A percentile compares a stretch with the other conserved stretches of the same genome.
Conservation (phyloP, 2,888 invertebrate genomes). For the Tetramorium bicarinatum region DNA sequence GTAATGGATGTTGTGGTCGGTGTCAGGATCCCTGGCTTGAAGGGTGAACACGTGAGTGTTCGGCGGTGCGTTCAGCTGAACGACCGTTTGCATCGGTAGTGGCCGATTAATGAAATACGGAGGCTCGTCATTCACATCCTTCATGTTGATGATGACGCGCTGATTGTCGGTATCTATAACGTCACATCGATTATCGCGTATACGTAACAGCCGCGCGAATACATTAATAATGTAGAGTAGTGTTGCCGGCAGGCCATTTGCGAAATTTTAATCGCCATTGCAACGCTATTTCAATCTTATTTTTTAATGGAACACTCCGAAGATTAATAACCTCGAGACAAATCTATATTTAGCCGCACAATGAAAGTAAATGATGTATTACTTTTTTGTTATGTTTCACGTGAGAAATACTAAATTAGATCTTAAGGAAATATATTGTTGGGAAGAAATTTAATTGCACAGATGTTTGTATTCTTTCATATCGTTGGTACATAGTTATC, state of each 20-base stretch:
- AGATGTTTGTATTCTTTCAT: background rate
- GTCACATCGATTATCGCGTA: constrained; percentile 67
- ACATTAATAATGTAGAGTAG: constrained; percentile 8
- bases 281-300: background rate
- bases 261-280: constrained; percentile 21
- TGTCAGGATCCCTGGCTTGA: constrained; percentile 98
- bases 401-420: background rate
- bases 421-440: background rate
- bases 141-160: constrained; percentile 97
- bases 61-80: constrained; percentile 97
- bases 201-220: constrained; percentile 16
- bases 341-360: background rate
- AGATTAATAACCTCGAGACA: background rate
- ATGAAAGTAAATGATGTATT: background rate
- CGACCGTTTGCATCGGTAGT: constrained; percentile 98
- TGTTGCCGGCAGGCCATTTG: constrained; percentile 12
- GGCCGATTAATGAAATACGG: constrained; percentile 99
- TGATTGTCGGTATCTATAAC: constrained; percentile 96
- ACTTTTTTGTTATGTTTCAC: background rate
- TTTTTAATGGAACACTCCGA: background rate
- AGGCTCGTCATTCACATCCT: constrained; percentile 98
- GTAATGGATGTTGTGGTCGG: constrained; percentile 98
- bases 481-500: background rate
- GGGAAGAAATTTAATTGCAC: constrained; percentile 11
- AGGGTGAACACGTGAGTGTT: constrained; percentile 99